phyloP scores from a whole-genome alignment of 2,113 vertebrate species.

The Tympanuchus pallidicinctus region DNA sequence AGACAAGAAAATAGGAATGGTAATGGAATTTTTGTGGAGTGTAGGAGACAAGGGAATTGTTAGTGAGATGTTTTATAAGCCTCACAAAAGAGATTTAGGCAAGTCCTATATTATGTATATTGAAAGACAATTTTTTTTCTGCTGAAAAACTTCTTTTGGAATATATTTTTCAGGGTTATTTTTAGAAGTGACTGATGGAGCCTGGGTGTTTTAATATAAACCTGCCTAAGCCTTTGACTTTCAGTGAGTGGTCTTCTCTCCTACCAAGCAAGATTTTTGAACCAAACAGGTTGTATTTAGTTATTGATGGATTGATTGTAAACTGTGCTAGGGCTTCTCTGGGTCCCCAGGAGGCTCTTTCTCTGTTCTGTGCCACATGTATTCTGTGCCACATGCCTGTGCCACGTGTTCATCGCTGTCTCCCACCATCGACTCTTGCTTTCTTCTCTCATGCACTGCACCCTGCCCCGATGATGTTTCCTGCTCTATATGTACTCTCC shows the following conservation, averaged over 20 bases:
- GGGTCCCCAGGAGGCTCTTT: not conserved
- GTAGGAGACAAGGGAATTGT: not conserved
- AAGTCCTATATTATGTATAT: not conserved
- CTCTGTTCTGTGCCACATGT: not conserved
- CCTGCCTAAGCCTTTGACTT: not conserved
- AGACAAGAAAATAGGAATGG: not conserved
- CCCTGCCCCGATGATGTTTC: not conserved
- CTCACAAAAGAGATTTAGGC: not conserved
- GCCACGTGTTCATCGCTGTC: not conserved
- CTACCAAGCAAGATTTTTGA: not conserved
- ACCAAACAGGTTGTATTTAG: not conserved
- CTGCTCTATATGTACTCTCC: rapidly evolving
- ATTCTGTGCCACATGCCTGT: too few relatives aligned
- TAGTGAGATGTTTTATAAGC: slow-evolving; percentile 1
- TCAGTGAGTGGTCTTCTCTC: rapidly evolving
- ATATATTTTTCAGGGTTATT: not conserved
- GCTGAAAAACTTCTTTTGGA: not conserved
- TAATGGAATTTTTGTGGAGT: slow-evolving; percentile 16
- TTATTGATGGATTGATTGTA: not conserved
- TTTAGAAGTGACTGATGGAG: not conserved
- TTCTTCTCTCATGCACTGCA: not conserved
- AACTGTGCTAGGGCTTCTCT: not conserved
- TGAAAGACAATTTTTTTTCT: not conserved
- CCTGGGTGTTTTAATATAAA: not conserved
- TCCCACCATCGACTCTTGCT: not conserved